Conservation (phyloP, 2,888 invertebrate species). For the Lasioglossum figueresi region DNA sequence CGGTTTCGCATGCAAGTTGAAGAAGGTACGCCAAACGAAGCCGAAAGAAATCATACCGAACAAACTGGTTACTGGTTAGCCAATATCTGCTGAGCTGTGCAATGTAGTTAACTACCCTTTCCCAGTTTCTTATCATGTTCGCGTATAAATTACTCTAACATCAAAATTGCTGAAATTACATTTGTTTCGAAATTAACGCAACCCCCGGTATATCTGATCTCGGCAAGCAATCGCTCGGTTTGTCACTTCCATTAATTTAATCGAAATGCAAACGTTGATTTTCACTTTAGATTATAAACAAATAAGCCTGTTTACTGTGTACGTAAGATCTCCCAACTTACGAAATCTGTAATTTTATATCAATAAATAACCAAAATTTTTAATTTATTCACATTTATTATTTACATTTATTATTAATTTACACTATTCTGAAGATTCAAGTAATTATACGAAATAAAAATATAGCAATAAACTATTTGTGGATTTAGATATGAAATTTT, state of each 20-base stretch:
- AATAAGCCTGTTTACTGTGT: neutral
- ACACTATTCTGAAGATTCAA: neutral
- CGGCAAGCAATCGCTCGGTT: neutral
- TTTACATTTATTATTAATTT: no score
- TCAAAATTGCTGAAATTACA: slow-evolving; percentile 15
- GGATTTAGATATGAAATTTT: no score
- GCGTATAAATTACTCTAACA: slow-evolving; percentile 21
- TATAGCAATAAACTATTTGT: no score
- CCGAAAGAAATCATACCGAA: slow-evolving; percentile 19
- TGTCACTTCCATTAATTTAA: neutral
- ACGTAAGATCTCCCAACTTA: neutral
- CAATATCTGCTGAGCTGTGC: slow-evolving; percentile 29
- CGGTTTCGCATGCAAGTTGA: slow-evolving; percentile 9
- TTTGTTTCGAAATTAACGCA: neutral
- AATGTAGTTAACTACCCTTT: slow-evolving; percentile 22
- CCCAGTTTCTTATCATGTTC: slow-evolving; percentile 30
- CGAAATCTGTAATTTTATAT: neutral
- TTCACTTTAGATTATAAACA: neutral
- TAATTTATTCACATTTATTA: neutral
- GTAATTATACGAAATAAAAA: neutral
- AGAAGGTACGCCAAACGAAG: slow-evolving; percentile 18
- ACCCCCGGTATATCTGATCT: neutral
- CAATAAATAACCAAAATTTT: neutral
- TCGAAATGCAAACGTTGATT: neutral
- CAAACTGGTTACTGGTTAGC: slow-evolving; percentile 49